These are phyloP conservation scores for Chrysolophus pictus DNA, from an alignment of 2,797 vertebrate genomes.

Conservation along the genomic window DNA sequence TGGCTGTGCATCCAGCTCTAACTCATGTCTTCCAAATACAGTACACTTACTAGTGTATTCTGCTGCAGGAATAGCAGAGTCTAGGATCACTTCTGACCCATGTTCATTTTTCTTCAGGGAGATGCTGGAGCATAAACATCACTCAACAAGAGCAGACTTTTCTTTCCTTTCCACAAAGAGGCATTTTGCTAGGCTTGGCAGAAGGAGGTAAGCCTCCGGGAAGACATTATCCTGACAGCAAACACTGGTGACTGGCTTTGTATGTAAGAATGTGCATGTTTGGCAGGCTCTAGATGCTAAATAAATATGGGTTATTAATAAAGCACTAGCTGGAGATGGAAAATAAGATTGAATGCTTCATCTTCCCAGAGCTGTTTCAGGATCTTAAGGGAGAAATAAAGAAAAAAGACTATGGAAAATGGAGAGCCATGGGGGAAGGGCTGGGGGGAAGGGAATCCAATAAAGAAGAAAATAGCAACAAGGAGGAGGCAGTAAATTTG, in stretches of 20 bases:
- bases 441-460: slow-evolving; percentile 9
- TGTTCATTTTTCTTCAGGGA: not conserved
- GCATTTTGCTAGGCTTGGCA: slow-evolving; percentile 53
- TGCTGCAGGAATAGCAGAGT: not conserved
- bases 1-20: not conserved
- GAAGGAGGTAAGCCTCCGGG: slow-evolving; percentile 34
- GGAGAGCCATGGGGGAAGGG: slow-evolving; percentile 21
- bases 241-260: slow-evolving; percentile 52
- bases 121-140: slow-evolving; percentile 3
- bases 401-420: slow-evolving; percentile 60
- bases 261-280: slow-evolving; percentile 19
- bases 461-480: slow-evolving; percentile 51
- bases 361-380: slow-evolving; percentile 53
- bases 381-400: slow-evolving; percentile 59
- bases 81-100: not conserved
- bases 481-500: slow-evolving; percentile 42
- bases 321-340: slow-evolving; percentile 57
- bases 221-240: slow-evolving; percentile 68
- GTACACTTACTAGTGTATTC: not conserved
- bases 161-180: slow-evolving; percentile 6
- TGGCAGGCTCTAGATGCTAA: slow-evolving; percentile 60
- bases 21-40: not conserved
- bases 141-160: slow-evolving; percentile 30
- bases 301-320: slow-evolving; percentile 74
- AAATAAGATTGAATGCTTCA: slow-evolving; percentile 63